These are phyloP conservation scores for Heliconius charithonia DNA, from an alignment of 2,888 invertebrate species.

Conservation along the genomic window DNA sequence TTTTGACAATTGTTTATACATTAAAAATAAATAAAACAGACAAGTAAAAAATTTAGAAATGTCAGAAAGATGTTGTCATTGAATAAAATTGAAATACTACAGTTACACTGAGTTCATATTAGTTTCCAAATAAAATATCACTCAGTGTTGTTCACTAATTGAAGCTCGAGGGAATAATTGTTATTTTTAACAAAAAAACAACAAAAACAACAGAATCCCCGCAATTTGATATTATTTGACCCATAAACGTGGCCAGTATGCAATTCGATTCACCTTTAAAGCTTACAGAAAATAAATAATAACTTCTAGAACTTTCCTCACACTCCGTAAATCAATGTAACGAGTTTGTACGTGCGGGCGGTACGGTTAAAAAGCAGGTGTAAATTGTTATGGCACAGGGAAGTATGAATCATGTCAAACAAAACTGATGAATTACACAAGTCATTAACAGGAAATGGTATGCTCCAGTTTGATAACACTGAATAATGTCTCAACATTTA, in stretches of 20 bases:
- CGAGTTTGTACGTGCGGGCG: slow-evolving; percentile 33
- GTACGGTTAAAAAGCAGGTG: slow-evolving; percentile 31
- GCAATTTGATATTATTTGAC: slow-evolving; percentile 1
- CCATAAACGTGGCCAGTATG: slow-evolving; percentile 41
- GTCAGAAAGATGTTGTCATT: slow-evolving; percentile 32
- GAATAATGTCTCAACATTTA: slow-evolving; percentile 52
- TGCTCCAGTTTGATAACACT: slow-evolving; percentile 46
- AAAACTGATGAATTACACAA: slow-evolving; percentile 33
- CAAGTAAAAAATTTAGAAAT: slow-evolving; percentile 18
- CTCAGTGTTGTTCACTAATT: slow-evolving; percentile 36
- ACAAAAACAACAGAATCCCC: slow-evolving; percentile 49
- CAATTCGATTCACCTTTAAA: slow-evolving; percentile 41
- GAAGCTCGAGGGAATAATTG: slow-evolving; percentile 44
- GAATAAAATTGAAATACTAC: slow-evolving; percentile 28
- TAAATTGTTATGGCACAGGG: slow-evolving; percentile 48
- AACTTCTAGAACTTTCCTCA: slow-evolving; percentile 43
- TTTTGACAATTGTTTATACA: slow-evolving; percentile 9
- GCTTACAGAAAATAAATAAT: slow-evolving; percentile 47
- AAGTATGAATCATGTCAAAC: slow-evolving; percentile 41
- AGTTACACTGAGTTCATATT: slow-evolving; percentile 39
- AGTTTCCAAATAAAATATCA: slow-evolving; percentile 38
- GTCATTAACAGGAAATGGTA: slow-evolving; percentile 39
- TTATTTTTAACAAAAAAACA: slow-evolving; percentile 45
- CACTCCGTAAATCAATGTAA: slow-evolving; percentile 26
- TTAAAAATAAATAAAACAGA: not conserved